phyloP scores from a whole-genome alignment of 1,140 invertebrate species.

The Drosophila sulfurigaster region DNA sequence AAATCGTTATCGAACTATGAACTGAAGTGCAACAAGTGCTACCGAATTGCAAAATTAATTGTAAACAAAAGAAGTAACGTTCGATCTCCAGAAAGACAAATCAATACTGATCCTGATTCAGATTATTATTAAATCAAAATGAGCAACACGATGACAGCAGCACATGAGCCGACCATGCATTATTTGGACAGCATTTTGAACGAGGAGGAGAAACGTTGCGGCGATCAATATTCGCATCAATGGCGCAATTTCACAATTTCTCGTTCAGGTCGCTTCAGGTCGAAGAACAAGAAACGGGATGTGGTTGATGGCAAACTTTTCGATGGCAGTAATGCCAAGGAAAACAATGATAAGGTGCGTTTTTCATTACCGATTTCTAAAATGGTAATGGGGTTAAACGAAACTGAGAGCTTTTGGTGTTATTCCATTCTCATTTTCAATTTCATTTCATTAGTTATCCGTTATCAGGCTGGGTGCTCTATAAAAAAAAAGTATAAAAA shows the following conservation, averaged over 20 bases:
- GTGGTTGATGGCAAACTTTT: constrained; percentile 80
- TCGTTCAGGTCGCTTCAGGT: constrained; percentile 80
- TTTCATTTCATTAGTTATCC: constrained; percentile 14
- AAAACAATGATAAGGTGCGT: constrained; percentile 67
- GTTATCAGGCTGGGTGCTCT: neutral
- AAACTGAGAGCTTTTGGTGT: neutral
- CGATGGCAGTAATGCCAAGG: constrained; percentile 56
- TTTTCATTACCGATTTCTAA: too few relatives aligned
- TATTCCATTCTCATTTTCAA: constrained; percentile 12
- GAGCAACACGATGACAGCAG: constrained; percentile 74
- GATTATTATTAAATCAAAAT: constrained; percentile 19
- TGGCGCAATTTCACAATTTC: constrained; percentile 84
- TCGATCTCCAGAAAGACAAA: neutral
- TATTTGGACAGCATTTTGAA: constrained; percentile 81
- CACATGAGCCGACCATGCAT: constrained; percentile 78
- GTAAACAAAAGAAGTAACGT: neutral
- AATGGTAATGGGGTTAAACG: too few relatives aligned
- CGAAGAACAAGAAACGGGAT: constrained; percentile 82
- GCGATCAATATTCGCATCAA: constrained; percentile 76
- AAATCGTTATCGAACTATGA: neutral
- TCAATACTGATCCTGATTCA: neutral
- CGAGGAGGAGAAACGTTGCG: constrained; percentile 81
- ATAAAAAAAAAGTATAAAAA: constrained; percentile 37
- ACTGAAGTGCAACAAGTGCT: neutral
- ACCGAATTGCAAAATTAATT: neutral